Evolutionary conservation across 1,140 invertebrate species (phyloP), one percentile per base, ranked within the genome.

Genomic region (Agrilus planipennis): DNA sequence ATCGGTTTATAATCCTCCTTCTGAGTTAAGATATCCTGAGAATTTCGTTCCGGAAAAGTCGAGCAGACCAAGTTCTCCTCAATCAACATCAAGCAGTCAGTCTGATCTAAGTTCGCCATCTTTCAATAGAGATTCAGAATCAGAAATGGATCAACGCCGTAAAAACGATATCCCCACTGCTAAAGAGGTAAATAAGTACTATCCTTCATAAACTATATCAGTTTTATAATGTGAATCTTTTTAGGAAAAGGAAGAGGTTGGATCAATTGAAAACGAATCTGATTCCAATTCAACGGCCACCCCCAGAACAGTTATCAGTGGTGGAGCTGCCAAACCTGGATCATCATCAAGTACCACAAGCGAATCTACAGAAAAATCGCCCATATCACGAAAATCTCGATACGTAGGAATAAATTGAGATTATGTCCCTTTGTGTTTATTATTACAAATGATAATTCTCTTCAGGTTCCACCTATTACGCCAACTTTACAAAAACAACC

Each of bases 221-320:
- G 12, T 18, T 28, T 27, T 21, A 37, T 12, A 15, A 17, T 29
- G 14, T 18, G 7, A 15, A 10, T 32, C 7, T 48, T 49, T 50
- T 36, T 55, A 76, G 68, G 73, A 76, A 51, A 76, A 73, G 53
- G 76, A 79, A 53, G 77, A 77, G 49, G 70, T 70, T 44, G 66
- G 70, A 51, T 79, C 76, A 61, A 70, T 77, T 57, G 75, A 75
- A 20, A 73, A 73, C 41, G 79, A 81, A 61, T 80, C 79, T 32
- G 77, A 81, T 62, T 80, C 77, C 3, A 78, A 78, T 58, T 79
- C 78, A 27, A 79, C 76, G n/a, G 78, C 76, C 32, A 79, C 76
- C 16, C 73, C 76, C 27, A 75, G 73, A 57, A 82, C 78, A 17
- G 70, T 80, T 39, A 68, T 79, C 46, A 75, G 74, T 55, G 66